Conservation (phyloP, 2,113 vertebrate species). For the Siniperca knerii region DNA sequence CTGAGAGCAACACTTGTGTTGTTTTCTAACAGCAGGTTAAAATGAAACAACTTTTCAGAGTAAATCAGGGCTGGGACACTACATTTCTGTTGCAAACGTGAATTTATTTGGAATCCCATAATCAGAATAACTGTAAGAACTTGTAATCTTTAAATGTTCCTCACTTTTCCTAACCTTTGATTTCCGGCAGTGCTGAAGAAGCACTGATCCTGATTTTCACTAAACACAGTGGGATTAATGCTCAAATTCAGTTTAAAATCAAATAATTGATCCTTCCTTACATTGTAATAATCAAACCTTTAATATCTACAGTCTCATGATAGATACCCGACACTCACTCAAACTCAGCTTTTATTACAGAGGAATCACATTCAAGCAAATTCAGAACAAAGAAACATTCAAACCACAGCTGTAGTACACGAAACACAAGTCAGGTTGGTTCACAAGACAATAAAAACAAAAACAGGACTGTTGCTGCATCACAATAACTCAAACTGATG, state of each 20-base stretch:
- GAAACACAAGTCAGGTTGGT: neutral
- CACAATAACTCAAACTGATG: neutral
- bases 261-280: neutral
- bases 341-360: neutral
- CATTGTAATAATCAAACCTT: neutral
- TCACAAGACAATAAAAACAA: constrained; percentile 20
- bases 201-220: neutral
- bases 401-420: constrained; percentile 18
- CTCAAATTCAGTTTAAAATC: neutral
- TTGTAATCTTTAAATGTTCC: neutral
- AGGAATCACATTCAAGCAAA: neutral
- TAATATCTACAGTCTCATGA: neutral
- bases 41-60: neutral
- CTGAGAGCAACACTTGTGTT: neutral
- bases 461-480: neutral
- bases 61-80: neutral
- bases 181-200: neutral
- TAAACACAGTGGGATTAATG: neutral
- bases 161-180: neutral
- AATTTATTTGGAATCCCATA: constrained; percentile 47
- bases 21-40: neutral
- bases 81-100: constrained; percentile 44
- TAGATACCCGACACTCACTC: neutral
- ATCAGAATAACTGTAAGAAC: neutral
- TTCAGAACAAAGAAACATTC: neutral